Evolutionary conservation across 2,888 invertebrate genomes (phyloP).

Genomic region (Ectropis crepuscularia): DNA sequence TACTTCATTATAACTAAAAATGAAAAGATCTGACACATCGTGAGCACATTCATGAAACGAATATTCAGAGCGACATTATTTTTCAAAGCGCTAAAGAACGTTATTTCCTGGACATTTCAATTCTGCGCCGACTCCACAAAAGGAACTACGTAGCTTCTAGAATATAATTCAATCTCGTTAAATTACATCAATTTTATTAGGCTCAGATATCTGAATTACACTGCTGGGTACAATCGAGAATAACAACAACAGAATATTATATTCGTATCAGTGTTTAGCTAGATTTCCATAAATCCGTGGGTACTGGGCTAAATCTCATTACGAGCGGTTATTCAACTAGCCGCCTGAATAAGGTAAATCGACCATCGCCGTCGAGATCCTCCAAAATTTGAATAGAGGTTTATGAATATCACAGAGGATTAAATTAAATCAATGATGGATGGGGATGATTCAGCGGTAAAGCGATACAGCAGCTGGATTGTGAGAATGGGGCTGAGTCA

Average conservation of each 20-base stretch:
- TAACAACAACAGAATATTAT: constrained; percentile 22
- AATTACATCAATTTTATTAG: constrained; percentile 4
- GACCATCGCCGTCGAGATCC: constrained; percentile 25
- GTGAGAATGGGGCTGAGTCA: constrained; percentile 53
- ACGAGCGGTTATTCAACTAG: constrained; percentile 30
- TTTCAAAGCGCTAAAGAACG: neutral
- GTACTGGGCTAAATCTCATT: constrained; percentile 29
- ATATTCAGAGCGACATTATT: constrained; percentile 1
- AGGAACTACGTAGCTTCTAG: neutral
- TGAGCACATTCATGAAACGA: neutral
- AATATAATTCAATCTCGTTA: neutral
- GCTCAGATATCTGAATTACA: neutral
- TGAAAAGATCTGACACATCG: constrained; percentile 1
- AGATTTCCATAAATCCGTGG: constrained; percentile 28
- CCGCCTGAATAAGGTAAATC: constrained; percentile 33
- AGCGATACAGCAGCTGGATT: constrained; percentile 61
- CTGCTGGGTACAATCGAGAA: constrained; percentile 7
- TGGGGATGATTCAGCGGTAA: constrained; percentile 60
- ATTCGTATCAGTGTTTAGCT: constrained; percentile 22
- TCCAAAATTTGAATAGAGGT: constrained; percentile 39
- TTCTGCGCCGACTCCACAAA: neutral
- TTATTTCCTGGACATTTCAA: constrained; percentile 1
- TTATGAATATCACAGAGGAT: constrained; percentile 43
- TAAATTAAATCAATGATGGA: constrained; percentile 56
- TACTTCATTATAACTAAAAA: constrained; percentile 10